Base-by-base conservation (phyloP, 2,113 vertebrate genomes). In the Mastomys coucha region DNA sequence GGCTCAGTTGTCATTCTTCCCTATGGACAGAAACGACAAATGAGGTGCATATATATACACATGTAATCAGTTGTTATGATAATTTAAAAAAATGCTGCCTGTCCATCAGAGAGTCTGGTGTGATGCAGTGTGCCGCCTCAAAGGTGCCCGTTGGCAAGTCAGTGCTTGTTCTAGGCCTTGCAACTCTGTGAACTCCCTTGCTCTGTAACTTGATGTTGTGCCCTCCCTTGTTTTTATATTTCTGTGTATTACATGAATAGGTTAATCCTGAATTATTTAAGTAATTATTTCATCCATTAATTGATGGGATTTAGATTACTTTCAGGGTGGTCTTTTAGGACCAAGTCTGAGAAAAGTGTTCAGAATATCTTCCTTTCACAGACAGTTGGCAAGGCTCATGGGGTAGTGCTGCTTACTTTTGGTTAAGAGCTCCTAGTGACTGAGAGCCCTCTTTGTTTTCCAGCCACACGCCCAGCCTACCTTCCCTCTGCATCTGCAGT, bases 401-500 rank as follows among this genome's bases (percentile, higher is more conserved):
- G 31, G 56, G 73, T 1, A 51, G 16, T 67, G 2, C 26, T 24
- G 51, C 93, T 96, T 39, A 7, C 12, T 77, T 95, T 13, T 45
- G 49, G 19, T 75, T 14, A 78, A 67, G 26, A 70, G 31, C 33
- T 78, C n/a, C 73, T 45, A 1, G 45, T 96, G 36, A 96, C 81
- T 94, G 16, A 49, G 28, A 91, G n/a, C 7, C 31, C 31, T 60
- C 36, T 56, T 24, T 96, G 39, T 98, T 91, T 97, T 93, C 0
- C 94, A 98, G 98, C 98, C 99, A 98, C 77, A 95, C 98, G 2
- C 99, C 99, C 90, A 99, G 99, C 96, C 98, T 99, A 72, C 99
- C 99, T 98, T 99, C 99, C 76, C 97, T 99, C 60, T 99, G 99
- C 95, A 99, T 99, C 98, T 99, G 99, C 98, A 99, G 99, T 97